A percentile compares a stretch with the other conserved stretches of the same genome.
These are phyloP conservation scores for Clamator glandarius DNA, from an alignment of 2,797 vertebrate species.

Conservation along the genomic window DNA sequence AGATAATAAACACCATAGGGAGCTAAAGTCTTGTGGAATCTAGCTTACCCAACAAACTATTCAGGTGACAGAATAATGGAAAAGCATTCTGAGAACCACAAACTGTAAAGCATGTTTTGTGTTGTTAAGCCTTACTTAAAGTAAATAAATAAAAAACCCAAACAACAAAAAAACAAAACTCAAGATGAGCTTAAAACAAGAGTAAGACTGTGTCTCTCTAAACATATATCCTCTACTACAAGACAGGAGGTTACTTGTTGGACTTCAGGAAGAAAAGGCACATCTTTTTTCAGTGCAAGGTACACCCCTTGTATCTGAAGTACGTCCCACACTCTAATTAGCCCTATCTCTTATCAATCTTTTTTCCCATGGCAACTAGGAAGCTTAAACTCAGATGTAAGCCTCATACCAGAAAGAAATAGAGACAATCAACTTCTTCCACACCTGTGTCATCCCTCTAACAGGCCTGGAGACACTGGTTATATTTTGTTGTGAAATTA, in stretches of 20 bases:
- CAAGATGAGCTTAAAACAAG: background rate
- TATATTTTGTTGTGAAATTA: background rate
- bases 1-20: background rate
- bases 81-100: background rate
- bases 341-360: background rate
- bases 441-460: background rate
- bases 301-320: background rate
- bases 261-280: background rate
- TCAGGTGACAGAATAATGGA: background rate
- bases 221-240: background rate
- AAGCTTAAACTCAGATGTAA: background rate
- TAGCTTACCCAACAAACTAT: background rate
- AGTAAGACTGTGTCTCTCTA: background rate
- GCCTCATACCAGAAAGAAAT: background rate
- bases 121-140: background rate
- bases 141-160: too few species aligned
- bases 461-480: background rate
- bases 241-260: background rate
- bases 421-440: background rate
- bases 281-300: background rate
- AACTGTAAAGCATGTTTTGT: background rate
- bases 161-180: too few species aligned
- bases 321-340: background rate
- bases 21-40: background rate
- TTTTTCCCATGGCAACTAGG: background rate